These are phyloP conservation scores for Caiman crocodilus DNA, from an alignment of 2,797 vertebrate genomes.

Conservation along the genomic window DNA sequence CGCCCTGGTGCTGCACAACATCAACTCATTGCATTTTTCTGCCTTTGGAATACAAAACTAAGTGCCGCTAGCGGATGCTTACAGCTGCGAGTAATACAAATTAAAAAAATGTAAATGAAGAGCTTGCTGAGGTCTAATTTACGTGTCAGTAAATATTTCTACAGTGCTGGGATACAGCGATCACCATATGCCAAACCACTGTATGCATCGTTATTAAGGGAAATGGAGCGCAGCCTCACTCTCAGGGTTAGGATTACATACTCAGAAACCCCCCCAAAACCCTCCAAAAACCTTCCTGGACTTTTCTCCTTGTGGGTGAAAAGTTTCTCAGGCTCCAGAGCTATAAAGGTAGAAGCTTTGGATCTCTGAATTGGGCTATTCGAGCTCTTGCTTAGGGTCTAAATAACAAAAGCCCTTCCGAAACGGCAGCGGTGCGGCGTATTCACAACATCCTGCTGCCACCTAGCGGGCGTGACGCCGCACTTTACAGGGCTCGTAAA, in stretches of 20 bases:
- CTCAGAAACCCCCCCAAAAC: not conserved
- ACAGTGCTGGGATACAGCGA: not conserved
- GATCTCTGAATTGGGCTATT: not conserved
- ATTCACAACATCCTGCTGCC: slow-evolving; percentile 76
- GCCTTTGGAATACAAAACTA: not conserved
- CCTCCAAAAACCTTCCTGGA: not conserved
- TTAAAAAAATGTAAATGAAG: slow-evolving; percentile 11
- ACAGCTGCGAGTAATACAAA: not conserved
- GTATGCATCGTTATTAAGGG: not conserved
- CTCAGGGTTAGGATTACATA: not conserved
- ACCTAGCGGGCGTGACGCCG: slow-evolving; percentile 72
- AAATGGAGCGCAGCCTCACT: not conserved
- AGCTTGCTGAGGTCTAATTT: not conserved
- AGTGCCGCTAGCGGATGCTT: not conserved
- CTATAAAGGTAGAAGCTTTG: not conserved
- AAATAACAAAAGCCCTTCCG: not conserved
- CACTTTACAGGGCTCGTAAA: not conserved
- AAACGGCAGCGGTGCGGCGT: not conserved
- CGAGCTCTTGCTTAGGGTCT: fast-evolving
- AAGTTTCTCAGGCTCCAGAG: not conserved
- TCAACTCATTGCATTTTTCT: not conserved
- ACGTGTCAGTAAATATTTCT: not conserved
- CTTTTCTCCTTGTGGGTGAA: not conserved
- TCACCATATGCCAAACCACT: not conserved
- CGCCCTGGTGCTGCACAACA: not conserved